Conservation (phyloP, 2,113 vertebrate species). For the Nothobranchius furzeri region DNA sequence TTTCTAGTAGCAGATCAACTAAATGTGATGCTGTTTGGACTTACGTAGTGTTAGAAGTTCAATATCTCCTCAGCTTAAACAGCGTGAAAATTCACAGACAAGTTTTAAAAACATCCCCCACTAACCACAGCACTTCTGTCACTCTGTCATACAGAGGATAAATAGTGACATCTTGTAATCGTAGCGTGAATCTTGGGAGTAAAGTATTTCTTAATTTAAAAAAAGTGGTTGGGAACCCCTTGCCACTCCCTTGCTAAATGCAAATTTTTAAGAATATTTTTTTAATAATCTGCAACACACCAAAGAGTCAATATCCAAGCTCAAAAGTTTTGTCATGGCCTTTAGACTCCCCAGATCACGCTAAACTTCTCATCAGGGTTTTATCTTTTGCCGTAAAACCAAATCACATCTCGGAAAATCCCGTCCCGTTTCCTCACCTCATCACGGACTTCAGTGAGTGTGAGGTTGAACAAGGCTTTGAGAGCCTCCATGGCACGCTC, state of each 20-base stretch:
- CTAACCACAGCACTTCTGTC: not conserved
- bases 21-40: constrained; percentile 11
- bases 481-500: constrained; percentile 93
- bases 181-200: not conserved
- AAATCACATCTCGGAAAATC: not conserved
- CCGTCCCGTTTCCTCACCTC: constrained; percentile 81
- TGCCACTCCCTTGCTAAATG: too few relatives aligned
- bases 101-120: constrained; percentile 1
- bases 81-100: constrained; percentile 12
- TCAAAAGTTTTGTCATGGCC: too few relatives aligned
- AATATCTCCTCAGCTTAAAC: constrained; percentile 11
- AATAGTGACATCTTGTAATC: not conserved
- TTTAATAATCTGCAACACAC: too few relatives aligned
- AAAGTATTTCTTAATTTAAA: too few relatives aligned
- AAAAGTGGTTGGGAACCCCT: too few relatives aligned
- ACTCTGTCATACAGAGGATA: not conserved
- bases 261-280: too few relatives aligned
- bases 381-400: too few relatives aligned
- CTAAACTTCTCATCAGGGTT: too few relatives aligned
- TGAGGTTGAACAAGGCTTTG: constrained; percentile 97
- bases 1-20: constrained; percentile 15
- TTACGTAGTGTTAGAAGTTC: constrained; percentile 34
- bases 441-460: constrained; percentile 85
- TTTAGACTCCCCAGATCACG: too few relatives aligned
- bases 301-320: too few relatives aligned